Conservation (phyloP, 1,140 invertebrate genomes). For the Zaprionus capensis region DNA sequence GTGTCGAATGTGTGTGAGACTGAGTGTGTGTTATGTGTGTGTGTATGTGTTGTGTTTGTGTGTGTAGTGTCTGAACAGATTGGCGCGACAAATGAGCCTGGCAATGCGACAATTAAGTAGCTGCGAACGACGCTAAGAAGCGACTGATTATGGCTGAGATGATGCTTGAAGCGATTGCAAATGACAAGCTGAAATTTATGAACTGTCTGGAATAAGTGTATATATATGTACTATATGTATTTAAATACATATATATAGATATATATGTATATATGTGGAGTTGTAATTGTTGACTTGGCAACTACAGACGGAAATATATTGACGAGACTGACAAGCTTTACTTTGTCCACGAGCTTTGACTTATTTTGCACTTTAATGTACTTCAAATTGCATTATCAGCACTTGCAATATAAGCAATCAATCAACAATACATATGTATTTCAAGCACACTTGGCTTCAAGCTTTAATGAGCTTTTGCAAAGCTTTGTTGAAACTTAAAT, state of each 20-base stretch:
- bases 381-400: neutral
- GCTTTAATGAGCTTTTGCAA: no score
- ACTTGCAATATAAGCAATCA: no score
- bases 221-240: no score
- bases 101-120: conserved; percentile 21
- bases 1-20: neutral
- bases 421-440: no score
- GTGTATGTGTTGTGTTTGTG: neutral
- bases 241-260: no score
- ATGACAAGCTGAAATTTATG: neutral
- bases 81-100: neutral
- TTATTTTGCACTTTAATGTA: neutral
- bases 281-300: no score
- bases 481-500: no score
- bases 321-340: neutral
- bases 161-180: neutral
- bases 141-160: neutral
- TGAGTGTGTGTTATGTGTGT: neutral
- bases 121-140: conserved; percentile 1
- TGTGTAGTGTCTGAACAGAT: neutral
- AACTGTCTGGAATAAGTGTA: neutral
- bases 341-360: no score
- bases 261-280: neutral
- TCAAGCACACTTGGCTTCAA: no score
- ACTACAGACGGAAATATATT: no score